Percentiles rank a stretch among this genome's conserved stretches.
Evolutionary conservation across 2,888 invertebrate species (phyloP).

Genomic region (Pecten maximus): DNA sequence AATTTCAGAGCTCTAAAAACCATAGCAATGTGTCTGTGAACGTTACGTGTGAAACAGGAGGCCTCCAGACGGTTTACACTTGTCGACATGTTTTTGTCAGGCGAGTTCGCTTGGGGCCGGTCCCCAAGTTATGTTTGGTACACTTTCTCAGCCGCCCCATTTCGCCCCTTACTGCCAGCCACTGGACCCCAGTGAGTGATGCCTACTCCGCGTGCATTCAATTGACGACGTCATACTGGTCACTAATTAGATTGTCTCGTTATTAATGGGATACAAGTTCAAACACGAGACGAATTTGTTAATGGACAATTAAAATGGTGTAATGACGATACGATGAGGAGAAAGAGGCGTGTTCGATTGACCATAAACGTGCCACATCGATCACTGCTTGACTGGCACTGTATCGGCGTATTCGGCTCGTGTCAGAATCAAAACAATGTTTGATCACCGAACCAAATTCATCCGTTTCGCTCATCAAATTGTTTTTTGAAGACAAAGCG

Average conservation of each 20-base stretch:
- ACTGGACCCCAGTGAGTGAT: neutral
- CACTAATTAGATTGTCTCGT: slow-evolving; percentile 18
- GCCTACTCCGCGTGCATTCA: neutral
- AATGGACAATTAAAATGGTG: slow-evolving; percentile 30
- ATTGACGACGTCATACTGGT: slow-evolving; percentile 30
- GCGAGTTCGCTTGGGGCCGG: neutral
- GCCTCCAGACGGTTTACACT: neutral
- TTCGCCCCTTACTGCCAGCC: neutral
- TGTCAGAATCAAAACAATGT: neutral
- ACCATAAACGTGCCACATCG: slow-evolving; percentile 28
- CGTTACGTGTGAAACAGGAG: neutral
- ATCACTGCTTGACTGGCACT: neutral
- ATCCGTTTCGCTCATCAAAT: neutral
- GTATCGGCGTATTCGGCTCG: neutral
- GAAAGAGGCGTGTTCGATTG: slow-evolving; percentile 18
- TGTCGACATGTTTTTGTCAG: slow-evolving; percentile 35
- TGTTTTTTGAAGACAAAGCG: neutral
- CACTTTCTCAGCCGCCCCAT: neutral
- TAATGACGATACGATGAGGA: slow-evolving; percentile 4
- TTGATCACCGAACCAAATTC: neutral
- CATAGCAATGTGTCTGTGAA: slow-evolving; percentile 31
- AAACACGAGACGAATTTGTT: neutral
- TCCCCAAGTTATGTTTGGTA: neutral
- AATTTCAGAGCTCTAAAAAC: slow-evolving; percentile 33
- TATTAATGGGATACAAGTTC: neutral